Evolutionary conservation across 2,888 invertebrate genomes (phyloP).

Genomic region (Pheosia tremula): DNA sequence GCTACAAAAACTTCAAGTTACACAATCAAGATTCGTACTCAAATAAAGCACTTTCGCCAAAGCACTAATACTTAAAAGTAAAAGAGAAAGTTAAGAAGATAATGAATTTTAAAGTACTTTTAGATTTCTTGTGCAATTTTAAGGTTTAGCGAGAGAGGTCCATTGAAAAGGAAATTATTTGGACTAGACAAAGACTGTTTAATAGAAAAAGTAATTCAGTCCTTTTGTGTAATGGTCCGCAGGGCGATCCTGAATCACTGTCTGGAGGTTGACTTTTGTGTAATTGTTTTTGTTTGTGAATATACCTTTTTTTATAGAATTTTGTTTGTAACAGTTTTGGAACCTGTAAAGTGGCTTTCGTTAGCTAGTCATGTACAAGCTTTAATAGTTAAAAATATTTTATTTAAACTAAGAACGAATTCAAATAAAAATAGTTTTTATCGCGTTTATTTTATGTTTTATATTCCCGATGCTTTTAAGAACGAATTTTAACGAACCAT

Average conservation of each 20-base stretch:
- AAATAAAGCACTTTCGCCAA: neutral
- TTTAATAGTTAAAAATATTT: too few species aligned
- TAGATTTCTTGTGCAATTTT: neutral
- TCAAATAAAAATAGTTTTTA: too few species aligned
- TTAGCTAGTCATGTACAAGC: neutral
- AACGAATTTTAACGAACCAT: too few species aligned
- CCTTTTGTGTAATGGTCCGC: constrained; percentile 1
- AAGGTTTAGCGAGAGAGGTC: neutral
- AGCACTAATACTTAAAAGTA: neutral
- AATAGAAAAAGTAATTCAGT: constrained; percentile 5
- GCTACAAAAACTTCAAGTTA: too few species aligned
- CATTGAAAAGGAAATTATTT: neutral
- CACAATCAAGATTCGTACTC: neutral
- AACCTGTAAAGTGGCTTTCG: neutral
- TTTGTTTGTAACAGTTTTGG: neutral
- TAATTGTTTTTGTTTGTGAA: constrained; percentile 4
- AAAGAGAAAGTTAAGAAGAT: neutral
- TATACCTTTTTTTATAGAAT: neutral
- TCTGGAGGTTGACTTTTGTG: neutral
- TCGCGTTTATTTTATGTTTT: too few species aligned
- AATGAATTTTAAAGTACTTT: constrained; percentile 1
- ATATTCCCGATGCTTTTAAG: too few species aligned
- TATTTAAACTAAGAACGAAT: too few species aligned
- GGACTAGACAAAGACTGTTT: constrained; percentile 3
- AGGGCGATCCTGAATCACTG: constrained; percentile 2